Base-by-base conservation (phyloP, 1,140 invertebrate species). In the Mycetomoellerius zeteki region DNA sequence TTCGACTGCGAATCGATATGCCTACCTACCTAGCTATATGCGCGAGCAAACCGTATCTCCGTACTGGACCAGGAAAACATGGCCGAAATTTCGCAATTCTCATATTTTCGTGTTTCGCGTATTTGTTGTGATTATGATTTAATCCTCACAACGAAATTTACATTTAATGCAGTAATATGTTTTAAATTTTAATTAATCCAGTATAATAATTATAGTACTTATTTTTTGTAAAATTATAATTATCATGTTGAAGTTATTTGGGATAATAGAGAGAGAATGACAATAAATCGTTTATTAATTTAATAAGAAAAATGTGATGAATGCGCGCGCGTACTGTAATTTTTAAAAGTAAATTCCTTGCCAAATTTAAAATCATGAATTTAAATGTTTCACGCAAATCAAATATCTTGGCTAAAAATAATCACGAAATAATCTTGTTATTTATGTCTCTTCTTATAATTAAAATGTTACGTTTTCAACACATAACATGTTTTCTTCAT, bases 1-100 rank as follows among this genome's bases (percentile, higher is more conserved):
- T 90, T 90, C 84, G 77, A 86, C 88, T 30, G 14, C 88, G 76
- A 90, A 90, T 90, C 89, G 89, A 90, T 90, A 90, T 85, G 77
- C 72, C 89, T 89, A 77, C 37, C 88, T 88, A 78, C 72, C 86
- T 84, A 87, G 72, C 89, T 89, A 78, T 21, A 64, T 90, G 85
- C 88, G 77, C 88, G 87, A 64, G 71, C 88, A 14, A 72, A 77
- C 78, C 47, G 86, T 84, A 73, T 80, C 43, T 47, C 21, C 47
- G 47, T 33, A 50, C 21, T 37, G 58, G 16, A 77, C 71, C 72
- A 84, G n/a, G 62, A 89, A 90, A 67, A 27, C 50, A 85, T 67
- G 56, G 50, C 33, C 47, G 7, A 56, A 65, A 82, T 69, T 80
- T 80, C 30, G 21, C n/a, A 56, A 30, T 47, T 69, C 19, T 60